Percentiles rank a stretch among this genome's conserved stretches.
Conservation (phyloP, 2,797 vertebrate species). For the Artibeus jamaicensis region DNA sequence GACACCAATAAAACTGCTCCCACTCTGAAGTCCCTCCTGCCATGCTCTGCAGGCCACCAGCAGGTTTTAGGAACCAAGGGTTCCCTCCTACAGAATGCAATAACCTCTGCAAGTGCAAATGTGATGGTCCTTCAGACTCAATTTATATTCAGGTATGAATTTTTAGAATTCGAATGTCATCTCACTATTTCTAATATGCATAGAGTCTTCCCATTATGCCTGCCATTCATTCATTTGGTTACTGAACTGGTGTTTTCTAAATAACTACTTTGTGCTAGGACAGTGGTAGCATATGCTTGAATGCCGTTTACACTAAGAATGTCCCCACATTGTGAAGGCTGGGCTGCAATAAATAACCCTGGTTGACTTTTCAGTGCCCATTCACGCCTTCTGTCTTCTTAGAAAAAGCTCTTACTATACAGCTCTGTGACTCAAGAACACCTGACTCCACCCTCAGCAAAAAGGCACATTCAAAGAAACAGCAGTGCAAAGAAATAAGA, state of each 20-base stretch:
- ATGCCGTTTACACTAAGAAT: not conserved
- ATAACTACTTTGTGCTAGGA: not conserved
- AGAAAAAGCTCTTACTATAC: fast-evolving
- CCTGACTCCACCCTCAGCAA: not conserved
- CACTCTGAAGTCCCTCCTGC: not conserved
- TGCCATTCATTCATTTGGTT: not conserved
- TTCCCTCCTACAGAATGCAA: not conserved
- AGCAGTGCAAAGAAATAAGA: not conserved
- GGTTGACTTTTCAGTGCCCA: not conserved
- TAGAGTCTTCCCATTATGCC: not conserved
- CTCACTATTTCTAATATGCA: not conserved
- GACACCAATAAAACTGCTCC: not conserved
- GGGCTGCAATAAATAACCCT: not conserved
- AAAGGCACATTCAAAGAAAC: not conserved
- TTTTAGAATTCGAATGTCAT: not conserved
- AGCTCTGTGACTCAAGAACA: not conserved
- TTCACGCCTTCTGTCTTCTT: too few relatives aligned
- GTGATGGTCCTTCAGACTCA: not conserved
- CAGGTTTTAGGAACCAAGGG: not conserved
- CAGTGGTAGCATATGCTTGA: not conserved
- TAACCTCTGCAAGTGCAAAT: not conserved
- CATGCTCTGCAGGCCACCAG: not conserved
- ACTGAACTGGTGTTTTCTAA: not conserved
- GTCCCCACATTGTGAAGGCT: not conserved
- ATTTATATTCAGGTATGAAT: not conserved